Evolutionary conservation across 2,888 invertebrate genomes (phyloP).

Genomic region (Elysia crispata): DNA sequence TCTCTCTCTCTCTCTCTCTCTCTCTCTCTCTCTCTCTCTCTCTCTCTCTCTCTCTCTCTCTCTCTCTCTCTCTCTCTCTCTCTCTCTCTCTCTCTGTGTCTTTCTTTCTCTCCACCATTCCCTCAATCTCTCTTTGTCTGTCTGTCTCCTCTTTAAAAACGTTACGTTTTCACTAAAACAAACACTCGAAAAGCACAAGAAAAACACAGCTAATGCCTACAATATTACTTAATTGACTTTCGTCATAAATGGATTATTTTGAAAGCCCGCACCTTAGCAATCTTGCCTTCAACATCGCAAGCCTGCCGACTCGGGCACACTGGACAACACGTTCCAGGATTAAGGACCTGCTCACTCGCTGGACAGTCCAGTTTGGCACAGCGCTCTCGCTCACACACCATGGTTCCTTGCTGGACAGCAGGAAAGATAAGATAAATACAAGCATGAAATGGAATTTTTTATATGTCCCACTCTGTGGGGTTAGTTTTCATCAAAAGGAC

Average conservation of each 20-base stretch:
- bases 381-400: slow-evolving; percentile 37
- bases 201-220: too few relatives aligned
- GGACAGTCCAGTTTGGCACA: slow-evolving; percentile 39
- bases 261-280: slow-evolving; percentile 13
- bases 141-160: too few relatives aligned
- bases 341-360: slow-evolving; percentile 28
- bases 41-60: not conserved
- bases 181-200: too few relatives aligned
- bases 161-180: too few relatives aligned
- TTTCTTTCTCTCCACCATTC: not conserved
- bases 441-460: not conserved
- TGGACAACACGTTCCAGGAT: slow-evolving; percentile 35
- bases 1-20: not conserved
- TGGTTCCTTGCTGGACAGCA: slow-evolving; percentile 39
- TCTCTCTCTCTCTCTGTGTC: not conserved
- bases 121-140: too few relatives aligned
- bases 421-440: not conserved
- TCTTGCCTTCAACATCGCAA: not conserved
- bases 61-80: slow-evolving; percentile 15
- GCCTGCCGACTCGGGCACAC: slow-evolving; percentile 14
- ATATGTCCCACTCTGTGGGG: not conserved
- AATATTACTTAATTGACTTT: too few relatives aligned
- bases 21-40: not conserved
- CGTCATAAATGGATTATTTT: too few relatives aligned
- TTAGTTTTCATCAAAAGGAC: not conserved